Percentiles rank a stretch among this genome's conserved stretches.
These are phyloP conservation scores for Mobula birostris DNA, from an alignment of 2,113 vertebrate species.

Conservation along the genomic window DNA sequence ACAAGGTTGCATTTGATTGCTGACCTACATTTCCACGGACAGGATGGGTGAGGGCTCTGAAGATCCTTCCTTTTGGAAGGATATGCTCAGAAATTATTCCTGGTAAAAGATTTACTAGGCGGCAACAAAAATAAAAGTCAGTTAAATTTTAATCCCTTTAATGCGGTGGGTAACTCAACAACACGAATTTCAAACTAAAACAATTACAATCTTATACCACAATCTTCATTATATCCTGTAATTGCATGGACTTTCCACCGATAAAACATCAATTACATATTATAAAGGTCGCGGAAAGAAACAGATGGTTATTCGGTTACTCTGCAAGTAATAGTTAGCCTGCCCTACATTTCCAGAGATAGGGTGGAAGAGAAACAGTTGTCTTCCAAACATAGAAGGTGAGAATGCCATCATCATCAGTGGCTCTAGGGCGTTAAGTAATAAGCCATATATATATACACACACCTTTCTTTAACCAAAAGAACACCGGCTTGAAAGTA, in stretches of 20 bases:
- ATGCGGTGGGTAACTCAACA: background rate
- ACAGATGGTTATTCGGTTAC: background rate
- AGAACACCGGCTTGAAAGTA: background rate
- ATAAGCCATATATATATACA: background rate
- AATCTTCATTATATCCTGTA: background rate
- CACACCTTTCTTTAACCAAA: background rate
- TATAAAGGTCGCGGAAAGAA: background rate
- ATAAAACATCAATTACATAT: background rate
- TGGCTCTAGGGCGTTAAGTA: background rate
- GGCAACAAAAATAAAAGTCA: too few relatives aligned
- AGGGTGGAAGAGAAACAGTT: background rate
- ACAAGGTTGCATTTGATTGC: background rate
- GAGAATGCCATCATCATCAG: background rate
- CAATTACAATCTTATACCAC: background rate
- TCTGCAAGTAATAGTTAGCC: background rate
- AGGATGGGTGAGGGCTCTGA: too few relatives aligned
- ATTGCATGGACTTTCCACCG: background rate
- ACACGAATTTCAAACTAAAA: background rate
- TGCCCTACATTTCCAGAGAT: background rate
- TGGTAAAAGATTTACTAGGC: too few relatives aligned
- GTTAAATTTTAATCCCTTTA: background rate
- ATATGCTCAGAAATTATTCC: too few relatives aligned
- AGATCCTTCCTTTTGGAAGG: too few relatives aligned
- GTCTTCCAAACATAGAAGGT: background rate
- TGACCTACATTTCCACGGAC: background rate